A percentile compares a stretch with the other conserved stretches of the same genome.
These are phyloP conservation scores for Rhagologus leucostigma DNA, from an alignment of 2,113 vertebrate genomes.

Conservation along the genomic window DNA sequence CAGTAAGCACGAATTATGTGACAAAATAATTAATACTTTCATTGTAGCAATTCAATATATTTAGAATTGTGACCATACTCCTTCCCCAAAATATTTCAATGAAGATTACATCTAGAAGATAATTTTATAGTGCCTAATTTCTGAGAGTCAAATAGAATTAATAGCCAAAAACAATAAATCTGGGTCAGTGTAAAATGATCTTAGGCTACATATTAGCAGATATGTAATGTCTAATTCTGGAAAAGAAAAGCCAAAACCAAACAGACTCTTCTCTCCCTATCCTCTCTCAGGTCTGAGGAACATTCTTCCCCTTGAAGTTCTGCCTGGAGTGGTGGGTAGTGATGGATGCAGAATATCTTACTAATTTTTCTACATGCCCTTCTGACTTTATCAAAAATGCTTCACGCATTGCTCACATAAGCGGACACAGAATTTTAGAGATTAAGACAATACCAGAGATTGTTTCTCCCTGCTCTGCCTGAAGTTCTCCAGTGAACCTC, in stretches of 20 bases:
- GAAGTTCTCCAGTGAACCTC: background rate
- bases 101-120: background rate
- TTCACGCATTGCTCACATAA: fast-evolving
- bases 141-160: background rate
- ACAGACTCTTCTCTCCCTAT: background rate
- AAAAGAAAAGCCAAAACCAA: fast-evolving
- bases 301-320: background rate
- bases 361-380: background rate
- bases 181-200: background rate
- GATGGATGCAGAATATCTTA: background rate
- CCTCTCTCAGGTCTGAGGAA: background rate
- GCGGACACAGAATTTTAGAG: background rate
- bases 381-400: background rate
- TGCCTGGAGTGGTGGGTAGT: background rate
- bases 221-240: fast-evolving
- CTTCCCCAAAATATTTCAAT: background rate
- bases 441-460: background rate
- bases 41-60: background rate
- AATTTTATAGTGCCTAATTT: background rate
- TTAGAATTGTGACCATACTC: background rate
- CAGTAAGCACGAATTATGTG: constrained; percentile 13
- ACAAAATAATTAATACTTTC: constrained; percentile 27
- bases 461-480: background rate
- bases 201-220: background rate
- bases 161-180: background rate